Conservation (phyloP, 1,140 invertebrate species). For the Penaeus indicus region DNA sequence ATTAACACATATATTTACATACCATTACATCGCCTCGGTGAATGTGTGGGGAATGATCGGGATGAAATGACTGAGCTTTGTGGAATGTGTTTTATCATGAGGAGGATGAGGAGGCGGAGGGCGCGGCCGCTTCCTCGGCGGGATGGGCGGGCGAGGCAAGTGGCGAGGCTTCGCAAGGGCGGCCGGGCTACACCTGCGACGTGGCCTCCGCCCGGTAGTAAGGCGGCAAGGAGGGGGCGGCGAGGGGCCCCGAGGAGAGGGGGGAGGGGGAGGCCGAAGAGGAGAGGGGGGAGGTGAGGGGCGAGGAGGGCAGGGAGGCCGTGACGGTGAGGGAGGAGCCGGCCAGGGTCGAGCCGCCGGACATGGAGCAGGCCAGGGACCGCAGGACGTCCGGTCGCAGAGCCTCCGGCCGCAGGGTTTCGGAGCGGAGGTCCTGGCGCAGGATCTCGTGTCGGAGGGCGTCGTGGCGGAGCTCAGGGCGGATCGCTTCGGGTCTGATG, state of each 20-base stretch:
- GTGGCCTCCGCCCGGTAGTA: conserved; percentile 55
- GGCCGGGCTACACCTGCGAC: conserved; percentile 49
- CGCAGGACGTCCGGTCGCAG: conserved; percentile 50
- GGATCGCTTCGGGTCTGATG: conserved; percentile 47
- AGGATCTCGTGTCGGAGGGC: conserved; percentile 55
- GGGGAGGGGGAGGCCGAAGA: conserved; percentile 58
- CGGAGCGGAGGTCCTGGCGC: conserved; percentile 47
- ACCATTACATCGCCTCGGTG: background rate
- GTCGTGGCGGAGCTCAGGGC: conserved; percentile 56
- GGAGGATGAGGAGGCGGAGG: no score
- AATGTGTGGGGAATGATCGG: background rate
- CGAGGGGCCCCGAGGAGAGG: conserved; percentile 44
- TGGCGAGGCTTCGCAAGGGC: background rate
- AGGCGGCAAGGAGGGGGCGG: conserved; percentile 41
- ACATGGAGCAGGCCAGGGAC: conserved; percentile 50
- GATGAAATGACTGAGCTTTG: background rate
- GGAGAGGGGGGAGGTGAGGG: conserved; percentile 54
- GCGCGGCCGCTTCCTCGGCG: no score
- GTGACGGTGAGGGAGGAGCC: conserved; percentile 58
- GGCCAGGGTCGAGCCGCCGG: conserved; percentile 24
- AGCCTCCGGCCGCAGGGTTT: conserved; percentile 50
- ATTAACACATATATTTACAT: conserved; percentile 41
- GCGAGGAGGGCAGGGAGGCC: conserved; percentile 57
- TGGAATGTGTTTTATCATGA: background rate
- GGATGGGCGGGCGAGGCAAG: background rate